Evolutionary conservation across 2,797 vertebrate species (phyloP).

Genomic region (Simalia tracyae): DNA sequence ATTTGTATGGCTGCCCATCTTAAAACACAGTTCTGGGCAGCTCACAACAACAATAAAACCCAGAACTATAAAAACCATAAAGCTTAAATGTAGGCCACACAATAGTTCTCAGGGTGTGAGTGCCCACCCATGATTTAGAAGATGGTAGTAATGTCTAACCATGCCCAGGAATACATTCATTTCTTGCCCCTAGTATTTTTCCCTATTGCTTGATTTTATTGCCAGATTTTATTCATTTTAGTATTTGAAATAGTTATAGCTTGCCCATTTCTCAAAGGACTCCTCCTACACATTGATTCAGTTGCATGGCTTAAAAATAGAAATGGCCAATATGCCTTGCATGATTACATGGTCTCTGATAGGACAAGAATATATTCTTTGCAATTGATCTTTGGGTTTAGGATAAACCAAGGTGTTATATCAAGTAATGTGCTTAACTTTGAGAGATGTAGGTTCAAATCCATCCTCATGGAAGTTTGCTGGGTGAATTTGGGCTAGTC

Average conservation of each 20-base stretch:
- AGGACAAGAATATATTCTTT: not conserved
- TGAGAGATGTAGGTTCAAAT: not conserved
- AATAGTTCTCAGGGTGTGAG: not conserved
- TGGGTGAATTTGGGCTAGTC: not conserved
- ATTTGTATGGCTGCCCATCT: not conserved
- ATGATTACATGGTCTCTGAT: not conserved
- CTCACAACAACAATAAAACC: not conserved
- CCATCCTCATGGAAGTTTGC: not conserved
- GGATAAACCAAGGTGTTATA: not conserved
- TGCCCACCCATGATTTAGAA: not conserved
- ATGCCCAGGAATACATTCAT: not conserved
- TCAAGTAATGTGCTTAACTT: not conserved
- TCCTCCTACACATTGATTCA: not conserved
- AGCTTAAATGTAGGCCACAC: not conserved
- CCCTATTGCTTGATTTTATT: not conserved
- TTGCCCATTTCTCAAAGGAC: not conserved
- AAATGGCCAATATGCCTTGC: not conserved
- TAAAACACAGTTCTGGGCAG: not conserved
- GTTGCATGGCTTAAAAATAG: not conserved
- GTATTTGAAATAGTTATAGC: not conserved
- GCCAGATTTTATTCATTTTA: not conserved
- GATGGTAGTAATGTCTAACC: not conserved
- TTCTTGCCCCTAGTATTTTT: not conserved
- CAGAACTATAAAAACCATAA: not conserved
- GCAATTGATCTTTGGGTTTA: not conserved